Percentiles rank a stretch among this genome's conserved stretches.
Evolutionary conservation across 2,888 invertebrate species (phyloP).

Genomic region (Platerodrilus igneus): DNA sequence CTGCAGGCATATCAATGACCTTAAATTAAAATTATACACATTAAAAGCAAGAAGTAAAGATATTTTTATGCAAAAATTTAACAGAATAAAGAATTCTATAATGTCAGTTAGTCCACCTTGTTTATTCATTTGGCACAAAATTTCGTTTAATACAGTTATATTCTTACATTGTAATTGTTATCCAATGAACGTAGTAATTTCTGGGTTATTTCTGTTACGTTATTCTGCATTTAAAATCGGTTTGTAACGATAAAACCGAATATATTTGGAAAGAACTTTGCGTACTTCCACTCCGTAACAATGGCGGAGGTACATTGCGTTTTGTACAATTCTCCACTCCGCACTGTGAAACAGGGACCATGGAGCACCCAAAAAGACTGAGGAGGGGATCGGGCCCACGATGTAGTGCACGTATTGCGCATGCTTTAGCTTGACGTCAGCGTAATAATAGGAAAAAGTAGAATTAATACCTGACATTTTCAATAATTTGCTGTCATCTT

Average conservation of each 20-base stretch:
- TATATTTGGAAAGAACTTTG: constrained; percentile 47
- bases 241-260: constrained; percentile 49
- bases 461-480: no score
- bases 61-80: not conserved
- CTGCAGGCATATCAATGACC: constrained; percentile 93
- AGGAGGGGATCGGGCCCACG: constrained; percentile 46
- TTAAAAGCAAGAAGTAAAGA: constrained; percentile 1
- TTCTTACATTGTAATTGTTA: constrained; percentile 97
- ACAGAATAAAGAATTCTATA: no score
- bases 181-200: constrained; percentile 95
- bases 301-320: constrained; percentile 52
- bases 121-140: constrained; percentile 14
- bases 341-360: constrained; percentile 50
- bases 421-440: no score
- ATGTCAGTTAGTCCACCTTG: no score
- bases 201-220: constrained; percentile 87
- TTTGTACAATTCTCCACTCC: constrained; percentile 48
- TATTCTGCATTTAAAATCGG: constrained; percentile 71
- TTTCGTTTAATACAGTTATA: constrained; percentile 32
- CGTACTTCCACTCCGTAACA: constrained; percentile 48
- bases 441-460: no score
- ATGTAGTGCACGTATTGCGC: constrained; percentile 41
- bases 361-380: constrained; percentile 49
- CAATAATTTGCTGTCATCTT: no score
- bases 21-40: constrained; percentile 47